Evolutionary conservation across 2,888 invertebrate genomes (phyloP).

Genomic region (Myathropa florea): DNA sequence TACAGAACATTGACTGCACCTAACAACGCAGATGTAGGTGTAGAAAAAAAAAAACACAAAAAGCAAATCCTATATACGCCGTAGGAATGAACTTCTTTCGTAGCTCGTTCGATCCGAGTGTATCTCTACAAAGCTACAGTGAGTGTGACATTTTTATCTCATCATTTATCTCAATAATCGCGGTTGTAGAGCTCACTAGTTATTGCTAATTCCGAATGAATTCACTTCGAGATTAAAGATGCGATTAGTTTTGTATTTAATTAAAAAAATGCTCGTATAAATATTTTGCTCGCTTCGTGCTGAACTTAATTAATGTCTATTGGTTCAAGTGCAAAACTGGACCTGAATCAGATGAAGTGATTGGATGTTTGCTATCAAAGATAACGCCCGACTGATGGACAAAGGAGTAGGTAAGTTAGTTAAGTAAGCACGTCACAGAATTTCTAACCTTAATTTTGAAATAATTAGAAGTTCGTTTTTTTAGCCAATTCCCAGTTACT

Average conservation of each 20-base stretch:
- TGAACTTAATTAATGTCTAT: not conserved
- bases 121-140: not conserved
- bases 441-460: too few relatives aligned
- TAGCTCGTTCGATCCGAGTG: not conserved
- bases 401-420: too few relatives aligned
- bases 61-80: slow-evolving; percentile 1
- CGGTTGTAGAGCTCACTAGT: not conserved
- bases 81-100: not conserved
- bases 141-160: not conserved
- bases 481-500: too few relatives aligned
- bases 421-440: too few relatives aligned
- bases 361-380: too few relatives aligned
- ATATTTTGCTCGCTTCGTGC: not conserved
- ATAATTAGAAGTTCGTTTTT: too few relatives aligned
- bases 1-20: not conserved
- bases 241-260: not conserved
- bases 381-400: too few relatives aligned
- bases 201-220: not conserved
- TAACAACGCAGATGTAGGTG: slow-evolving; percentile 13
- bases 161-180: not conserved
- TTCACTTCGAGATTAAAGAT: not conserved
- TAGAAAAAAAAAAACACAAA: not conserved
- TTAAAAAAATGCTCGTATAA: not conserved
- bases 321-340: not conserved
- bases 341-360: not conserved